Evolutionary conservation across 2,888 invertebrate species (phyloP), one percentile per base, ranked within the genome.

Genomic region (Ctenicera cuprea): DNA sequence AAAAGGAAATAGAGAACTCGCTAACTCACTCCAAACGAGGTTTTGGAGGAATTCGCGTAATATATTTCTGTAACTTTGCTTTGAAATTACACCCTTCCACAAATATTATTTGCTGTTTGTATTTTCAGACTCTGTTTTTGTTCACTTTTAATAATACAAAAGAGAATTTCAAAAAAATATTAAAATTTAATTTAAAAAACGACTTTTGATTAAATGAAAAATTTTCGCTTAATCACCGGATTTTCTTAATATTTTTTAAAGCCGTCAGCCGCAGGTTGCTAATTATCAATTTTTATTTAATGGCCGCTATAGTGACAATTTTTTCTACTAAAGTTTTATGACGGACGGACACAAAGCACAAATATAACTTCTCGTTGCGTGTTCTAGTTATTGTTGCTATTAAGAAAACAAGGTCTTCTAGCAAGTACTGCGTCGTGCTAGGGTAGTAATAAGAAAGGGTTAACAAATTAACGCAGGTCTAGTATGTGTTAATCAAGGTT

Each of bases 401-500:
- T 48, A 48, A 48, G 59, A 59, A 59, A 59, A 30, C 38, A 59
- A 59, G 59, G 59, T 20, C 38, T 59, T 59, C 38, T 38, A 59
- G 59, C 20, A 11, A 59, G 37, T n/a, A 38, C 38, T 59, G 18
- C 18, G 20, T 59, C 18, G 12, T 38, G 7, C 59, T 59, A 66
- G 71, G 66, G 67, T 54, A 37, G 67, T 72, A 69, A 76, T 70
- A 76, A 73, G 76, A 75, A 73, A 77, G 77, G 77, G 77, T 77
- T 75, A 77, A 73, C 71, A 76, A 76, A 76, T 75, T 74, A 75
- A 67, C 67, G 69, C 67, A 68, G 66, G 75, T 75, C 63, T 80
- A 80, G 82, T 84, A 84, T 83, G 84, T 85, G 85, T 86, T 86
- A 86, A 86, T 86, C 86, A 86, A 85, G 84, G 83, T 84, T 86